Evolutionary conservation across 2,888 invertebrate genomes (phyloP).

Genomic region (Caenorhabditis virilis): DNA sequence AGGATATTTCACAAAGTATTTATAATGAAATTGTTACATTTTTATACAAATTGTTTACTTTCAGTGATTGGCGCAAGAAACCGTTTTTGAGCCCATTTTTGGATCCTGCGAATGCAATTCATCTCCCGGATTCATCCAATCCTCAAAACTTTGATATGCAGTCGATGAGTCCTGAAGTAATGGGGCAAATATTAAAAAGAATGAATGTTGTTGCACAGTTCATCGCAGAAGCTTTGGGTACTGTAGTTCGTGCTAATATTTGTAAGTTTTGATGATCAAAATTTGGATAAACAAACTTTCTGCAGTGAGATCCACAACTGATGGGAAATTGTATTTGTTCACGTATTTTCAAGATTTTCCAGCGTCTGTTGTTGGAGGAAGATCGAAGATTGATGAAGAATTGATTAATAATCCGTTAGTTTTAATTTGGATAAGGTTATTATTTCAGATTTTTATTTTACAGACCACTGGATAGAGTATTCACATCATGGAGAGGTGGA

Average conservation of each 20-base stretch:
- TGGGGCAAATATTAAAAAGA: too few species aligned
- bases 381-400: neutral
- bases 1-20: too few species aligned
- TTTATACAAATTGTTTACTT: too few species aligned
- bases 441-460: neutral
- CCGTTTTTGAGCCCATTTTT: too few species aligned
- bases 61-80: too few species aligned
- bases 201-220: too few species aligned
- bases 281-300: neutral
- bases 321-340: conserved; percentile 13
- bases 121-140: too few species aligned
- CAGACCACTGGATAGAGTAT: neutral
- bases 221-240: conserved; percentile 6
- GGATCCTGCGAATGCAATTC: too few species aligned
- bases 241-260: conserved; percentile 9
- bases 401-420: neutral
- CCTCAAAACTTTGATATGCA: too few species aligned
- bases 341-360: conserved; percentile 16
- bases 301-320: conserved; percentile 15
- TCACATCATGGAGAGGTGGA: neutral
- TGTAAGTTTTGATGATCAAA: conserved; percentile 6
- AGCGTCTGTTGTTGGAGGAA: conserved; percentile 15
- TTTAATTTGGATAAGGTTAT: neutral
- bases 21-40: too few species aligned
- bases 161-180: too few species aligned